Evolutionary conservation across 2,113 vertebrate species (phyloP).

Genomic region (Psophia crepitans): DNA sequence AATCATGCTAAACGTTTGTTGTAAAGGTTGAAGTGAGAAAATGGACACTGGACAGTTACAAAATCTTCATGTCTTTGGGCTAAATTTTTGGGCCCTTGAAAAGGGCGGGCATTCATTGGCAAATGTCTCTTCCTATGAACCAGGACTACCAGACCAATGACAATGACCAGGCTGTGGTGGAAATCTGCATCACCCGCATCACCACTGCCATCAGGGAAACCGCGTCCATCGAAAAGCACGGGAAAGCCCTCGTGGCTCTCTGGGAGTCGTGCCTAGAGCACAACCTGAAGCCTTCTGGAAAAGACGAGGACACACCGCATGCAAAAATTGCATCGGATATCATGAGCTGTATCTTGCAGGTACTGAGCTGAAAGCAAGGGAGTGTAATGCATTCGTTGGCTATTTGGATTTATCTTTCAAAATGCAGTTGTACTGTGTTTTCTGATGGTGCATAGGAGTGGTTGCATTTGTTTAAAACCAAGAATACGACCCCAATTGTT

Average conservation of each 20-base stretch:
- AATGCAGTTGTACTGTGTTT: background rate
- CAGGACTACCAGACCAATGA: slow-evolving; percentile 94
- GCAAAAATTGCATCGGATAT: slow-evolving; percentile 97
- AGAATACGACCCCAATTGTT: background rate
- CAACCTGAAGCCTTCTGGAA: slow-evolving; percentile 82
- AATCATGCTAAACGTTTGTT: fast-evolving
- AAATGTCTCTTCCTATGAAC: background rate
- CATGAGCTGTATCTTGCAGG: slow-evolving; percentile 96
- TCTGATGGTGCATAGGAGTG: background rate
- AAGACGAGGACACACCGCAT: slow-evolving; percentile 89
- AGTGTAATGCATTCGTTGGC: fast-evolving
- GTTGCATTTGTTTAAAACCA: background rate
- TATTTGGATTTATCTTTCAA: fast-evolving
- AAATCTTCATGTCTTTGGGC: background rate
- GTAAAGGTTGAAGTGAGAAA: background rate
- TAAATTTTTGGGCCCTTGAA: background rate
- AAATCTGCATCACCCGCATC: slow-evolving; percentile 94
- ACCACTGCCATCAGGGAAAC: slow-evolving; percentile 93
- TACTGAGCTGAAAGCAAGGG: background rate
- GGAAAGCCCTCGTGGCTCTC: slow-evolving; percentile 84
- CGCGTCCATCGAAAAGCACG: slow-evolving; percentile 85
- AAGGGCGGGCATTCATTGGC: fast-evolving
- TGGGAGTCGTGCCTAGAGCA: slow-evolving; percentile 95
- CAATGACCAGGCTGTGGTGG: slow-evolving; percentile 96
- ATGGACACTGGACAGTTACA: fast-evolving